These are phyloP conservation scores for Sarotherodon lohbergeri DNA, from an alignment of 2,113 vertebrate genomes.

Conservation along the genomic window DNA sequence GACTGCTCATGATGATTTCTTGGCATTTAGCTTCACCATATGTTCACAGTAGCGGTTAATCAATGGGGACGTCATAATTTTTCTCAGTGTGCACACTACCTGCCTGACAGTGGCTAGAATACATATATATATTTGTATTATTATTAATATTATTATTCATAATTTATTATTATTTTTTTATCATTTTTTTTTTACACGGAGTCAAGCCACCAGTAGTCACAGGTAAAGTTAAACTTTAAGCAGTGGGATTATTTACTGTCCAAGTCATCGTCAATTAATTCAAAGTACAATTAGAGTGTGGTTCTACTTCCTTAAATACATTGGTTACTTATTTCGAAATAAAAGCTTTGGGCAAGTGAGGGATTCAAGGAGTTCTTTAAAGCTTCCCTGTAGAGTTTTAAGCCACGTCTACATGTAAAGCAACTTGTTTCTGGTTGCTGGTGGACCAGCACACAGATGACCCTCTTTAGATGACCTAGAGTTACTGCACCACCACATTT, in stretches of 20 bases:
- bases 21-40: background rate
- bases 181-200: background rate
- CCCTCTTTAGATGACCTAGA: background rate
- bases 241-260: background rate
- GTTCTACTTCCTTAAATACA: background rate
- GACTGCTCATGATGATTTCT: background rate
- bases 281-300: background rate
- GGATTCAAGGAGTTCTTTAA: background rate
- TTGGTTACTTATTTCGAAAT: background rate
- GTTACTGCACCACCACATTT: background rate
- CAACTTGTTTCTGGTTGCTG: background rate
- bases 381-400: background rate
- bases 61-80: background rate
- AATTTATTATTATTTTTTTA: background rate
- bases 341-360: background rate
- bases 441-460: background rate
- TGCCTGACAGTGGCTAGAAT: background rate
- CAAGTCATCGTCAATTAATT: background rate
- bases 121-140: background rate
- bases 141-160: background rate
- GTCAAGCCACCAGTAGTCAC: background rate
- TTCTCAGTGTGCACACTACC: background rate
- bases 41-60: background rate
- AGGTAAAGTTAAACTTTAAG: background rate
- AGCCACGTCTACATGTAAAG: background rate